Conservation (phyloP, 2,888 invertebrate species). For the Pharmacophagus antenor region DNA sequence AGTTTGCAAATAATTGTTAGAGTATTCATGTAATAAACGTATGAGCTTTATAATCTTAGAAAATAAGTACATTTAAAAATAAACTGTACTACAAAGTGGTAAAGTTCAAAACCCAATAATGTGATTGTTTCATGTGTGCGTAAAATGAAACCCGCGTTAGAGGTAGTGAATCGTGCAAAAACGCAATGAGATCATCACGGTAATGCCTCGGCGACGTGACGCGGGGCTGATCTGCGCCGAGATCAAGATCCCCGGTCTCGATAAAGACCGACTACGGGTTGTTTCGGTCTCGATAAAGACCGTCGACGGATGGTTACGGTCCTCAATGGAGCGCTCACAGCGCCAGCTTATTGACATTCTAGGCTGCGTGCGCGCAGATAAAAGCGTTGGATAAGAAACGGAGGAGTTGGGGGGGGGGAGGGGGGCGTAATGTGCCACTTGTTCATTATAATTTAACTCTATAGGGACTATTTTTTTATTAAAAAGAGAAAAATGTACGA, state of each 20-base stretch:
- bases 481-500: no score
- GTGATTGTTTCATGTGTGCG: not conserved
- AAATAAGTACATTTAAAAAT: no score
- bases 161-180: conserved; percentile 68
- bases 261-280: conserved; percentile 44
- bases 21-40: no score
- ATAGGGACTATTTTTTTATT: no score
- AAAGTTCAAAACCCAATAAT: not conserved
- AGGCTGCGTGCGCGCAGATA: conserved; percentile 6
- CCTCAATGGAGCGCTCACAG: conserved; percentile 33
- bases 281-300: conserved; percentile 37
- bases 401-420: no score
- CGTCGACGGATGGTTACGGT: conserved; percentile 42
- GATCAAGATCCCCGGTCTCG: conserved; percentile 40
- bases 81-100: not conserved
- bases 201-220: conserved; percentile 59
- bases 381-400: not conserved
- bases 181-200: conserved; percentile 70
- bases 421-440: no score
- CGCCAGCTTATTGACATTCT: conserved; percentile 28
- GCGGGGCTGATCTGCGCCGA: conserved; percentile 41
- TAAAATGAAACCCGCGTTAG: not conserved
- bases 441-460: no score
- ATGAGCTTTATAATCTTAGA: no score
- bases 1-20: no score